These are phyloP conservation scores for Pitta sordida DNA, from an alignment of 2,113 vertebrate genomes.

Conservation along the genomic window DNA sequence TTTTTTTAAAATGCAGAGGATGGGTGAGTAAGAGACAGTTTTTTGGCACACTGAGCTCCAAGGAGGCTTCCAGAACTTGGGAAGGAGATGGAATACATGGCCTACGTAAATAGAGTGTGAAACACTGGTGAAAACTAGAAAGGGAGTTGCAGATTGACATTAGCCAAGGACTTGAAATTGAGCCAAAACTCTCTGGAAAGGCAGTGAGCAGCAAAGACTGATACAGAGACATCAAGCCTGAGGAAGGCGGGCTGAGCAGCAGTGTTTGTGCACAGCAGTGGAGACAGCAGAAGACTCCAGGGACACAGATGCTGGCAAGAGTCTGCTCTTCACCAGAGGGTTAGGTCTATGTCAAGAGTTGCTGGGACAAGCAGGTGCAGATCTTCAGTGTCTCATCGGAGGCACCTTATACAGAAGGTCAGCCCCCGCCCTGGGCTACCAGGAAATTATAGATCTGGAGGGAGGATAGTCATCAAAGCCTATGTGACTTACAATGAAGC, in stretches of 20 bases:
- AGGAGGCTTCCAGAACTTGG: conserved; percentile 8
- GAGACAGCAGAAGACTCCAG: not conserved
- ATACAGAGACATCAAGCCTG: not conserved
- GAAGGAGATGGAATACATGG: not conserved
- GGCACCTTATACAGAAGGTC: not conserved
- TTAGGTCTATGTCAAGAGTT: not conserved
- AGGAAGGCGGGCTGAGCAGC: not conserved
- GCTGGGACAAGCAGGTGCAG: not conserved
- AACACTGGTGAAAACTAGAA: conserved; percentile 24
- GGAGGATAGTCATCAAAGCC: not conserved
- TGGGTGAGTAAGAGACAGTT: conserved; percentile 36
- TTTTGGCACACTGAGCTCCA: conserved; percentile 17
- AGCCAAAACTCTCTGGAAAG: not conserved
- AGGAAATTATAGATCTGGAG: not conserved
- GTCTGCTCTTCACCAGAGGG: not conserved
- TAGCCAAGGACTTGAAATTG: not conserved
- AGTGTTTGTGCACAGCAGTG: not conserved
- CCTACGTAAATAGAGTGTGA: conserved; percentile 15
- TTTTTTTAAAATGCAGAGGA: conserved; percentile 22
- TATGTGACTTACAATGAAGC: fast-evolving
- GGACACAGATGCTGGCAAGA: not conserved
- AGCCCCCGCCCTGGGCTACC: not conserved
- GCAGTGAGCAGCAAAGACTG: not conserved
- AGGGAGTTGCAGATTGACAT: conserved; percentile 23
- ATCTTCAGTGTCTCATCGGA: not conserved